A percentile compares a stretch with the other conserved stretches of the same genome.
These are phyloP conservation scores for Eupsittula cactorum DNA, from an alignment of 2,113 vertebrate species.

Conservation along the genomic window DNA sequence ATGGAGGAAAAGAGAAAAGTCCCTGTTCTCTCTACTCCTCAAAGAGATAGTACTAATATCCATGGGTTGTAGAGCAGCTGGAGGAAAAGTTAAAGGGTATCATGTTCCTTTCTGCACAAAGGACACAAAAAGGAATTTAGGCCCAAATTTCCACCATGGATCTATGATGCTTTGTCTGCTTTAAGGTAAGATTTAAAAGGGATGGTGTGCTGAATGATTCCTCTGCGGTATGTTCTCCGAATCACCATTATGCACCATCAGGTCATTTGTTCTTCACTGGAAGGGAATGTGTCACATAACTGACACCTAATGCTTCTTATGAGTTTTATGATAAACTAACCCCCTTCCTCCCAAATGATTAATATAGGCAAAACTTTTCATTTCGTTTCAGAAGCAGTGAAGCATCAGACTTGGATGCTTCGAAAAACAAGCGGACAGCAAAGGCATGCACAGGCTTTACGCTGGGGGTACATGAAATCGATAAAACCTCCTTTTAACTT, in stretches of 20 bases:
- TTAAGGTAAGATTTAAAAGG: not conserved
- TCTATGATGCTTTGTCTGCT: not conserved
- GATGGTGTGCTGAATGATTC: not conserved
- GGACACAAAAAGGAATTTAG: not conserved
- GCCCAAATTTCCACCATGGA: not conserved
- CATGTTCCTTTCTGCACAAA: not conserved
- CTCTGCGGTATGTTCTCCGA: not conserved
- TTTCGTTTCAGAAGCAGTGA: not conserved
- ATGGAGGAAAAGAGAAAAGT: not conserved
- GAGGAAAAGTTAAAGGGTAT: not conserved
- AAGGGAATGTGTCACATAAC: not conserved
- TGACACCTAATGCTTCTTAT: not conserved
- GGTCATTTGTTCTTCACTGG: not conserved
- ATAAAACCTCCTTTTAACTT: not conserved
- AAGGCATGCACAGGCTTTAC: not conserved
- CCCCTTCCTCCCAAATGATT: not conserved
- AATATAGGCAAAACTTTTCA: not conserved
- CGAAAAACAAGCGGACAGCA: not conserved
- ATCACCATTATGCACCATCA: not conserved
- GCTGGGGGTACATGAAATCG: not conserved
- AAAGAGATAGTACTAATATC: not conserved
- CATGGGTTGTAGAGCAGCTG: not conserved
- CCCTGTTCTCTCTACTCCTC: rapidly evolving
- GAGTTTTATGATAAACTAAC: not conserved
- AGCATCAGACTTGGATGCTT: not conserved